Conservation (phyloP, 2,888 invertebrate species). For the Andricus curvator region DNA sequence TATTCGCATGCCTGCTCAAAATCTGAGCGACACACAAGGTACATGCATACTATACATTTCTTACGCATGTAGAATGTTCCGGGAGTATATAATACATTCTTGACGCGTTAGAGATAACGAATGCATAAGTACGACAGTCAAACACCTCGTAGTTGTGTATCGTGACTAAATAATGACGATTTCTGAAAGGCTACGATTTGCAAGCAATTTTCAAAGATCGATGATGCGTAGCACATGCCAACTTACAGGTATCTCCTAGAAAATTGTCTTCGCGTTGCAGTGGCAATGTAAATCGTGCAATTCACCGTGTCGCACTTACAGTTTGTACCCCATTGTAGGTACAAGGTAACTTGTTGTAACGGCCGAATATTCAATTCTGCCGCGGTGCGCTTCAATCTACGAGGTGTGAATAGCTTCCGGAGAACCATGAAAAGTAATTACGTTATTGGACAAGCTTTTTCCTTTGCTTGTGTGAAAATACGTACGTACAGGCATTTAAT, state of each 20-base stretch:
- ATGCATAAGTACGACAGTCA: neutral
- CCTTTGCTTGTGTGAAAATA: constrained; percentile 37
- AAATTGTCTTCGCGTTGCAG: constrained; percentile 61
- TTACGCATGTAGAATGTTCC: neutral
- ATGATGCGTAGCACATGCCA: constrained; percentile 48
- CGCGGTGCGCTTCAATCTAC: constrained; percentile 58
- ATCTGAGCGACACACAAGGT: neutral
- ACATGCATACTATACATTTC: neutral
- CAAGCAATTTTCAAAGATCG: constrained; percentile 54
- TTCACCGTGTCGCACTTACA: constrained; percentile 59
- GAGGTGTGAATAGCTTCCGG: constrained; percentile 66
- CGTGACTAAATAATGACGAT: constrained; percentile 17
- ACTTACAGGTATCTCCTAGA: constrained; percentile 51
- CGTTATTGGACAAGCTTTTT: constrained; percentile 61
- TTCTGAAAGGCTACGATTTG: constrained; percentile 46
- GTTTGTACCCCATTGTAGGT: constrained; percentile 48
- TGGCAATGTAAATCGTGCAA: constrained; percentile 60
- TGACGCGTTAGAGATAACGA: neutral
- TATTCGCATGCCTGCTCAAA: neutral
- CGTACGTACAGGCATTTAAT: neutral
- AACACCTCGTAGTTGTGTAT: neutral
- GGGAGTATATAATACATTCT: neutral
- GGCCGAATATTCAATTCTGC: constrained; percentile 68
- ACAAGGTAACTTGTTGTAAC: constrained; percentile 49
- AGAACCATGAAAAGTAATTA: constrained; percentile 68